Evolutionary conservation across 92 coral and sea anemone genomes (phyloP).

Genomic region (Bergia puertoricense): DNA sequence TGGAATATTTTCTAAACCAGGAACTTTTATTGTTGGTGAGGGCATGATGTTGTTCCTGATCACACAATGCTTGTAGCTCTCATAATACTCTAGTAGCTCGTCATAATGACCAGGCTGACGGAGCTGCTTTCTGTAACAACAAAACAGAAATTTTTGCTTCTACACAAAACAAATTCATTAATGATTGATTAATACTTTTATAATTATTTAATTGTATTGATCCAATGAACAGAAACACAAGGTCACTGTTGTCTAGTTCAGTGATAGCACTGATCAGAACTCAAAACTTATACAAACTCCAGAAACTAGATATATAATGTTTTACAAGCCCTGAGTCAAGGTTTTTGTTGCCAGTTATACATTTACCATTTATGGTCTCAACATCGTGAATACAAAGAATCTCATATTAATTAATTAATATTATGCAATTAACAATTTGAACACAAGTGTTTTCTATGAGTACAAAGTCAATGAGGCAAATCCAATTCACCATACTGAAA

Average conservation of each 20-base stretch:
- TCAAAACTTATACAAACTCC: not conserved
- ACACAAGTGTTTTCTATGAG: no score
- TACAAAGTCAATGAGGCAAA: no score
- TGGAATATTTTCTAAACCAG: conserved; percentile 96
- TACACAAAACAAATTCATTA: not conserved
- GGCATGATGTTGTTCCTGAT: conserved; percentile 88
- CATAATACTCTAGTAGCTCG: conserved; percentile 79
- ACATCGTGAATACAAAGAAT: no score
- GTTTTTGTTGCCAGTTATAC: not conserved
- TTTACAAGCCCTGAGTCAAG: not conserved
- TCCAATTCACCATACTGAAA: no score
- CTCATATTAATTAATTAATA: no score
- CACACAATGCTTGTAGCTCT: conserved; percentile 83
- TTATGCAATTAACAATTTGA: no score
- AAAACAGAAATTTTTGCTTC: not conserved
- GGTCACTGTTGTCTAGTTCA: no score
- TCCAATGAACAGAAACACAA: no score
- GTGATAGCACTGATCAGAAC: no score
- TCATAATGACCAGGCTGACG: conserved; percentile 89
- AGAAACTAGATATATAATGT: not conserved
- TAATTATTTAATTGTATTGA: no score
- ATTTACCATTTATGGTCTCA: no score
- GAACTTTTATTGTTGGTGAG: conserved; percentile 82
- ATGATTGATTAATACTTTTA: no score
- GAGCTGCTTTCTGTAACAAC: conserved; percentile 74